Base-by-base conservation (phyloP, 2,113 vertebrate species). In the Salvelinus fontinalis region DNA sequence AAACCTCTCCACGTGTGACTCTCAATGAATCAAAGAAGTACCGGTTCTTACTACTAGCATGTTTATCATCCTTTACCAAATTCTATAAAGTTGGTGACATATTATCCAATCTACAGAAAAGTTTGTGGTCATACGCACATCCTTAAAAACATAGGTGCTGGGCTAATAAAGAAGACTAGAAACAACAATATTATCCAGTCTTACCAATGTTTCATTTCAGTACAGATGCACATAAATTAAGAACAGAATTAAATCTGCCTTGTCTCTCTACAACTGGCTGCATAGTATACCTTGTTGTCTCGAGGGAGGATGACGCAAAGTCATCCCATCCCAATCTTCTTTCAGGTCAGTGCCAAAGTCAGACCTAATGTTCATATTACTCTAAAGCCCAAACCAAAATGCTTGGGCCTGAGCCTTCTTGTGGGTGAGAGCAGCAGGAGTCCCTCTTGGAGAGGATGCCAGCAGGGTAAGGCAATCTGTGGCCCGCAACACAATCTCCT, bases 401-500 rank as follows among this genome's bases (percentile, higher is more conserved):
- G 22, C 22, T 7, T 9, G 3, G 18, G 22, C 54, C 18, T 22
- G 67, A n/a, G 20, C 22, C 62, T 79, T 27, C n/a, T 39, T n/a
- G 64, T 24, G 39, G 79, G 78, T 75, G 67, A 79, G 77, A 80
- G 73, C 78, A 72, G 49, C 74, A 69, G 48, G 60, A 79, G 79
- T 75, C 75, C 70, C 78, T 66, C 68, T 79, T 73, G 70, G 62
- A 79, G 70, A 71, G 64, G 39, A 31, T 78, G 84, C 83, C 82
- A 86, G 79, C 77, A 77, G 79, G 75, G 76, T 59, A 81, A 82
- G 72, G 67, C 44, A 77, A 81, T 81, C 85, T 73, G 57, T 73
- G 71, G 77, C 73, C 34, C 39, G 86, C 79, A 88, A 89, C 69
- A 70, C 54, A 82, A 89, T 88, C 85, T 68, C 67, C 51, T 14